Evolutionary conservation across 2,888 invertebrate genomes (phyloP).

Genomic region (Uloborus plumipes): DNA sequence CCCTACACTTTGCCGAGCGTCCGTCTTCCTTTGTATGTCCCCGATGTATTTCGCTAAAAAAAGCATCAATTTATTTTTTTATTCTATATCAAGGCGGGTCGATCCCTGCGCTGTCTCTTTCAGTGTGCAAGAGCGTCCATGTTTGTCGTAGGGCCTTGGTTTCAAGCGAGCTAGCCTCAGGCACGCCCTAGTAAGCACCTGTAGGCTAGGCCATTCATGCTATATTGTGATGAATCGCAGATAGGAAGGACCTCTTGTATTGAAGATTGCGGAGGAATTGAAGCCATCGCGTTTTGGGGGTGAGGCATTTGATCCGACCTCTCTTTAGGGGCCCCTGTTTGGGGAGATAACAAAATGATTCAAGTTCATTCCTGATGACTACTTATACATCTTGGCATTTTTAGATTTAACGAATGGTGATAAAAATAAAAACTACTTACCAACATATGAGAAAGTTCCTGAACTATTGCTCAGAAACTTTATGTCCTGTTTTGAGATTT

Average conservation of each 20-base stretch:
- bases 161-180: not conserved
- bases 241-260: not conserved
- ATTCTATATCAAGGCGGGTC: not conserved
- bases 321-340: no score
- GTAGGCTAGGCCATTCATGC: constrained; percentile 5
- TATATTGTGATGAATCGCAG: constrained; percentile 8
- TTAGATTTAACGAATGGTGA: no score
- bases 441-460: no score
- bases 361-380: no score
- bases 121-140: not conserved
- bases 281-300: not conserved
- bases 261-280: constrained; percentile 4
- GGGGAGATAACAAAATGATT: no score
- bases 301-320: not conserved
- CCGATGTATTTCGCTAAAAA: constrained; percentile 12
- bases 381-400: no score
- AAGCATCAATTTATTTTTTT: constrained; percentile 12
- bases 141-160: constrained; percentile 3
- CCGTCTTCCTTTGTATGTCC: constrained; percentile 16
- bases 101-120: constrained; percentile 1
- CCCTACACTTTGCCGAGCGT: constrained; percentile 12
- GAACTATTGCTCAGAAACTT: no score
- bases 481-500: no score
- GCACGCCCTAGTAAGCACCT: constrained; percentile 3
- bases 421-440: no score